Percentiles rank a stretch among this genome's conserved stretches.
Conservation (phyloP, 23 tunicate genomes). For the Trididemnum clinides region DNA sequence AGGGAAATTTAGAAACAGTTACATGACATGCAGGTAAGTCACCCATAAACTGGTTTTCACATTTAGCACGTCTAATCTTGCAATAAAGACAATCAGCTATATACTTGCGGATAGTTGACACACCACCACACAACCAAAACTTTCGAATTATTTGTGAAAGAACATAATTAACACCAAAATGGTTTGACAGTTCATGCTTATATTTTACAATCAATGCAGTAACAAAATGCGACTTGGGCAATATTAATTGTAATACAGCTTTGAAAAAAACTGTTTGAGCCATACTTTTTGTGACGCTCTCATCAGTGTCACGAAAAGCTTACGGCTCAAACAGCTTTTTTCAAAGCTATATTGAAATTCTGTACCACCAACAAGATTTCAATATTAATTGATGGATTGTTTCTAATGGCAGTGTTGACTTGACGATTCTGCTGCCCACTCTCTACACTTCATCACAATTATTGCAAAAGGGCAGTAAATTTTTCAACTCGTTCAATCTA, state of each 20-base stretch:
- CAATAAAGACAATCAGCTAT: not conserved
- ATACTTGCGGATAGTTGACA: not conserved
- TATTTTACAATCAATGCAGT: not conserved
- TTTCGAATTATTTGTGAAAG: not conserved
- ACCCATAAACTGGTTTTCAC: not conserved
- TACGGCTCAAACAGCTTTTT: no score
- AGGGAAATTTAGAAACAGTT: constrained; percentile 4
- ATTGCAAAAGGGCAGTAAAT: no score
- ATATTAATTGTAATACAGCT: not conserved
- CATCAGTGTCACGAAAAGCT: no score
- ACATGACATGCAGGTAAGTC: constrained; percentile 11
- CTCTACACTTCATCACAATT: no score
- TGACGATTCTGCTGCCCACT: no score
- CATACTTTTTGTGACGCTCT: no score
- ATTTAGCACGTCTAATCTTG: constrained; percentile 1
- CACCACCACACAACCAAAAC: constrained; percentile 15
- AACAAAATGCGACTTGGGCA: not conserved
- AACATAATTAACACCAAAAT: constrained; percentile 22
- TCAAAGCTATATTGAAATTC: no score
- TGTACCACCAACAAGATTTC: no score
- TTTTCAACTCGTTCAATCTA: no score
- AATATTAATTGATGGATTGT: no score
- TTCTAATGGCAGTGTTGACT: no score
- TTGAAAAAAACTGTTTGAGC: not conserved
- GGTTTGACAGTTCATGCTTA: not conserved